Base-by-base conservation (phyloP, 2,888 invertebrate genomes). In the Margaritifera margaritifera region DNA sequence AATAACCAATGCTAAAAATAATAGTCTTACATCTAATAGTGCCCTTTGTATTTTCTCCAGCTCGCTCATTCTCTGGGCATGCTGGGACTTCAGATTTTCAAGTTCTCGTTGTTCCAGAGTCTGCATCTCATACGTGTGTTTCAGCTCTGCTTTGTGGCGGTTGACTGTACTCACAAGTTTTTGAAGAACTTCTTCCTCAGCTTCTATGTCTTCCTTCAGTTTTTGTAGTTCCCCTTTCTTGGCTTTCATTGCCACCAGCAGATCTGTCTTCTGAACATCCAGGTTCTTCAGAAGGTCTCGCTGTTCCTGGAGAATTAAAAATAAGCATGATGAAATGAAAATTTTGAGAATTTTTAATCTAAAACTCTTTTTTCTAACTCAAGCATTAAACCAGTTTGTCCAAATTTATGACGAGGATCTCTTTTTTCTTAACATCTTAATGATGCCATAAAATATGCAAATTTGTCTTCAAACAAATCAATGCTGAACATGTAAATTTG, bases 111-210 rank as follows among this genome's bases (percentile, higher is more conserved):
- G 80, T 71, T 86, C 86, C 42, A 84, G 68, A 57, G 82, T 80
- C 74, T 83, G 83, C 84, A 86, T 83, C 66, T 87, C 87, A 65
- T 80, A 82, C 42, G 83, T 80, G 65, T 85, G 86, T 71, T 84
- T 86, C 63, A 87, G 74, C 67, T 86, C 86, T 4, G 84, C 64
- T 69, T 85, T 87, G 71, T 85, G 83, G 72, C 85, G 85, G 75
- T 80, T 84, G 62, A 86, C 83, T 22, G 83, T 73, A 62, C 73
- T 78, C 6, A 82, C 77, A n/a, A 88, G 76, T 71, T 81, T 81
- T 75, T 87, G 81, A 59, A 85, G 72, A 42, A 85, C 82, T 69
- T 83, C 84, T 64, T 86, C 85, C 65, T 86, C 86, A 55, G 84
- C 83, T 64, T 84, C 83, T 8, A 83, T 78, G 58, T 85, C 84